Evolutionary conservation across 2,797 vertebrate species (phyloP), one percentile per base, ranked within the genome.

Genomic region (Crocidura indochinensis): DNA sequence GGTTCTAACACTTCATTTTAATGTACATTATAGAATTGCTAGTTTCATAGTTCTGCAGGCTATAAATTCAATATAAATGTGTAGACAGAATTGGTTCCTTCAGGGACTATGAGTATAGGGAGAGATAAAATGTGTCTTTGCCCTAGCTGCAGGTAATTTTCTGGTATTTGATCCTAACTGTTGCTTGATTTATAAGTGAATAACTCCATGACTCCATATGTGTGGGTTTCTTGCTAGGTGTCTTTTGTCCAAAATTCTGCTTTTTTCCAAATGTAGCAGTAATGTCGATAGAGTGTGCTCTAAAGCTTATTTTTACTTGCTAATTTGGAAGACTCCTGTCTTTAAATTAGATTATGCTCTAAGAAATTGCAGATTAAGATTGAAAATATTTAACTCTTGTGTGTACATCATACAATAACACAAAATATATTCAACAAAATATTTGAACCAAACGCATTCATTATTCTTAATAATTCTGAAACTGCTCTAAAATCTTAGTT

Each of bases 381-480:
- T 14, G 3, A 7, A 44, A 62, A 26, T 64, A 44, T 53, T 17
- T 51, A 27, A n/a, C n/a, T 3, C 86, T 44, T 47, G 10, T 15
- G 9, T 8, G 29, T 26, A 38, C 11, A 15, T 2, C 38, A 38
- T 38, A 38, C 38, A 38, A 38, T 38, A 2, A 38, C 38, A 38
- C 2, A 38, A 38, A 38, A 38, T 38, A 38, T 38, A 38, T 38
- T 38, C 38, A 38, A 38, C 38, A 38, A 2, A 38, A 38, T 38
- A 53, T 69, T 75, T 84, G 44, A 31, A 53, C 47, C 10, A 60
- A 10, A 47, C 49, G 62, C 10, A 62, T 10, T 67, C 4, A n/a
- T 60, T 11, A 64, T 82, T 46, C 56, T 71, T 67, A 75, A 71
- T n/a, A 81, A 74, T 69, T 88, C 46, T 74, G 10, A 88, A 51